phyloP scores from a whole-genome alignment of 2,888 invertebrate species.

The Synanthedon tipuliformis region DNA sequence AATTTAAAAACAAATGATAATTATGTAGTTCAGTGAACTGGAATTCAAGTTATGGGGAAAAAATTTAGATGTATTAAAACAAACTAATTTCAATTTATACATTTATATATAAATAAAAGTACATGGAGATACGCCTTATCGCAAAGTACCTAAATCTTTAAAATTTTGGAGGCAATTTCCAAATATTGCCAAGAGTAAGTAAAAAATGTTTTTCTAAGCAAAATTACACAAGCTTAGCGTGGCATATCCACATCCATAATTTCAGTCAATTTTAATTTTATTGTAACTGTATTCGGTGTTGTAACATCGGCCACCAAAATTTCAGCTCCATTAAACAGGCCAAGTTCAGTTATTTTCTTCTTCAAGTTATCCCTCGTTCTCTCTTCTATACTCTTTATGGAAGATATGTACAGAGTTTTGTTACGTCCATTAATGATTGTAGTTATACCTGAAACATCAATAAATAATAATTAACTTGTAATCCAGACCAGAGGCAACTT shows the following conservation, averaged over 20 bases:
- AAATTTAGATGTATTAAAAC: no score
- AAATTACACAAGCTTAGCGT: slow-evolving; percentile 13
- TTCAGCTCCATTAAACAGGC: slow-evolving; percentile 85
- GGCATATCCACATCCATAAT: slow-evolving; percentile 67
- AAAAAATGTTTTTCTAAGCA: neutral
- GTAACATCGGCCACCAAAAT: slow-evolving; percentile 93
- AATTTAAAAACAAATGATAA: no score
- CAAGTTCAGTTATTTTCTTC: slow-evolving; percentile 87
- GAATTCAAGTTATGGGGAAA: no score
- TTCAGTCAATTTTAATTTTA: slow-evolving; percentile 76
- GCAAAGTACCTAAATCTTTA: no score
- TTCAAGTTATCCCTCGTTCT: slow-evolving; percentile 89
- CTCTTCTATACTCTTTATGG: slow-evolving; percentile 91
- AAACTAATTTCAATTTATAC: no score
- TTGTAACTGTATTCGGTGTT: slow-evolving; percentile 83
- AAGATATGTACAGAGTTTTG: slow-evolving; percentile 93
- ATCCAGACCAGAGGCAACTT: neutral
- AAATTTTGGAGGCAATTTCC: no score
- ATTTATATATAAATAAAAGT: no score
- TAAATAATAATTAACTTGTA: slow-evolving; percentile 1
- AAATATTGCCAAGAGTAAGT: no score
- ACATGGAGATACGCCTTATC: no score
- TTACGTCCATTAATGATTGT: slow-evolving; percentile 84
- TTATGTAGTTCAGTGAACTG: no score
- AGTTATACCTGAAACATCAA: slow-evolving; percentile 73